Evolutionary conservation across 1,140 invertebrate species (phyloP), one percentile per base, ranked within the genome.

Genomic region (Drosophila equinoxialis): DNA sequence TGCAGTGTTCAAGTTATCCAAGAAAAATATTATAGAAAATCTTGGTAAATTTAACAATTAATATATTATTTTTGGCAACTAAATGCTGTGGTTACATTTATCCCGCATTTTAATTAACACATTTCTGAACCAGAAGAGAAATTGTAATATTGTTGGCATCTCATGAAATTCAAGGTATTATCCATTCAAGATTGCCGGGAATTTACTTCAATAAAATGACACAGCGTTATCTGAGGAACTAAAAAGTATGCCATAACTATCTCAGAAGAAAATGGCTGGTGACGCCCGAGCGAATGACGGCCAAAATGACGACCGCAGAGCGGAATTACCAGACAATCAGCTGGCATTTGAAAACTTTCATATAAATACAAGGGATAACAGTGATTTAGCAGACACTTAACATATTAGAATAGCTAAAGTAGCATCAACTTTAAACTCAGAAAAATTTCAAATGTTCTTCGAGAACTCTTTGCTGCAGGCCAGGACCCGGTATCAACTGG

Each of bases 291-390:
- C 37, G 2, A 39, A 13, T 39, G 35, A 39, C 37, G 11, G 3
- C 11, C 37, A 13, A 11, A 37, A 13, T 11, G 35, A 37, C 35
- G 35, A 1, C 35, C 7, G 23, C 35, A 20, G n/a, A 4, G 14
- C 14, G 45, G 17, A 4, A 51, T 23, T 23, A 14, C 14, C 45
- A 48, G 7, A 17, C 14, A 48, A 48, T 51, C 45, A 51, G 45
- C 45, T 51, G 45, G 17, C 10, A 51, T 51, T 23, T 51, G 20
- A 51, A 23, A 11, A 51, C 13, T 51, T 51, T 51, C 45, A 51
- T 51, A 51, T 51, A 51, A 51, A 51, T 51, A 51, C 45, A 51
- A 23, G 8, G 45, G 4, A 20, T 4, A 10, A 51, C 17, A 20
- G 17, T 2, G 17, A 23, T 11, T 8, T 11, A 20, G 13, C 45